Conservation (phyloP, 1,140 invertebrate species). For the Teleogryllus occipitalis region DNA sequence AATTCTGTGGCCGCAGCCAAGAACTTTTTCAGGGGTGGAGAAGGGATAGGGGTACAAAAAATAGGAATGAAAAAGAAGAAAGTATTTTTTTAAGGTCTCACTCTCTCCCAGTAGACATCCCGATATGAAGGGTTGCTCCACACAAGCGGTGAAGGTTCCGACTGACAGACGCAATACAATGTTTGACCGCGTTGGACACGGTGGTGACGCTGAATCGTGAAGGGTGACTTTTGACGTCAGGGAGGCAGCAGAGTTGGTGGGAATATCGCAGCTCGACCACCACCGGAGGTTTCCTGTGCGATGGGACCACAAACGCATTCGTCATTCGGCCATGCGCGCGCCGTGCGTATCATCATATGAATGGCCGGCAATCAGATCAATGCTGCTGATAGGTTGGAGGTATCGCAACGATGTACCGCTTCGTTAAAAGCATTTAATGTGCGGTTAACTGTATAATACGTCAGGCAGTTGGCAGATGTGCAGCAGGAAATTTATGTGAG, state of each 20-base stretch:
- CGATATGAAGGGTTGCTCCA: neutral
- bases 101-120: neutral
- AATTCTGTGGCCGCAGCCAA: neutral
- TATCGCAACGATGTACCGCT: neutral
- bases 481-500: neutral
- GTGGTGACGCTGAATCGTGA: neutral
- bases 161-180: neutral
- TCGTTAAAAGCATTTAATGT: neutral
- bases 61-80: neutral
- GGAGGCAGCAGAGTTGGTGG: neutral
- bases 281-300: neutral
- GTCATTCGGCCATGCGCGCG: neutral
- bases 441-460: neutral
- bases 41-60: neutral
- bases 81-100: neutral
- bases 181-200: neutral
- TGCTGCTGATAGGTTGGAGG: neutral
- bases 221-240: neutral
- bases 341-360: neutral
- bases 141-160: neutral
- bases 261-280: neutral
- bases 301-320: neutral
- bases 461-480: neutral
- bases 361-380: neutral
- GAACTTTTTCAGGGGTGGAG: neutral